Percentiles rank a stretch among this genome's conserved stretches.
These are phyloP conservation scores for Phragmatobia fuliginosa DNA, from an alignment of 2,888 invertebrate genomes.

Conservation along the genomic window DNA sequence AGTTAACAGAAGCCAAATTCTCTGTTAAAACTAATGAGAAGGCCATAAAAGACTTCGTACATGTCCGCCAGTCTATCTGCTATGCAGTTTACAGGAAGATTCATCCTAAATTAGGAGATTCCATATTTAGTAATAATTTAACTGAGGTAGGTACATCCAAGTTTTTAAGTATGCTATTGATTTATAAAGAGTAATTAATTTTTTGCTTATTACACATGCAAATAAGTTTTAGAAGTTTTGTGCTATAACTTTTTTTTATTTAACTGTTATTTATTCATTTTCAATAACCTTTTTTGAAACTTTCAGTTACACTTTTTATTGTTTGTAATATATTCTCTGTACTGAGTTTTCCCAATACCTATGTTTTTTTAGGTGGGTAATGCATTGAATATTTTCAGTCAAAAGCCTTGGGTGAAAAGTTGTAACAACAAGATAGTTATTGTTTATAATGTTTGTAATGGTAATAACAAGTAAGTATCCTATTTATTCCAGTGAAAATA, in stretches of 20 bases:
- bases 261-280: not conserved
- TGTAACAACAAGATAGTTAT: slow-evolving; percentile 73
- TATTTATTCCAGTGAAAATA: not conserved
- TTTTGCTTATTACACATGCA: not conserved
- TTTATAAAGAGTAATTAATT: not conserved
- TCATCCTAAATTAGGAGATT: slow-evolving; percentile 58
- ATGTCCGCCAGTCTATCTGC: slow-evolving; percentile 65
- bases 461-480: slow-evolving; percentile 67
- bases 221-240: not conserved
- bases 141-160: slow-evolving; percentile 47
- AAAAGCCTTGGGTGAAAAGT: slow-evolving; percentile 63
- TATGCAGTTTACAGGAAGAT: slow-evolving; percentile 61
- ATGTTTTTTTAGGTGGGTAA: slow-evolving; percentile 56
- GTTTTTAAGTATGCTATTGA: not conserved
- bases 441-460: slow-evolving; percentile 58
- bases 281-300: not conserved
- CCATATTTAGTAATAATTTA: slow-evolving; percentile 51
- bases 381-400: slow-evolving; percentile 57
- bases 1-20: slow-evolving; percentile 70
- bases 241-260: not conserved
- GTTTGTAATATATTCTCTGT: not conserved
- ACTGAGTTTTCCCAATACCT: not conserved
- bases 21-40: slow-evolving; percentile 66
- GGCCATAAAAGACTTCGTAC: slow-evolving; percentile 58
- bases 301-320: not conserved